phyloP scores from a whole-genome alignment of 2,888 invertebrate genomes.

The Amaurobius ferox region DNA sequence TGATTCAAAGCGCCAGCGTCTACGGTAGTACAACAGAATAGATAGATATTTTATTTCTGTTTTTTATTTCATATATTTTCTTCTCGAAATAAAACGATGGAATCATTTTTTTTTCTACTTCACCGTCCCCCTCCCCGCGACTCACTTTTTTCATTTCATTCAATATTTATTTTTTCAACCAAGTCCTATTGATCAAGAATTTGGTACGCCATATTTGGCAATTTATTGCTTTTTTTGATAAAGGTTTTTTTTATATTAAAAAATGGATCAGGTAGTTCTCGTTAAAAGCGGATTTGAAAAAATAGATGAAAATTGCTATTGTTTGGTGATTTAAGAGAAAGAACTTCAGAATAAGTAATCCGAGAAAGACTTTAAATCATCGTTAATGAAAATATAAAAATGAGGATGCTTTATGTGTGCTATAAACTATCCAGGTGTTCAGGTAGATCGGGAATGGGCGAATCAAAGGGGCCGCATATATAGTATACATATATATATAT shows the following conservation, averaged over 20 bases:
- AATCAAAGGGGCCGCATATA: no score
- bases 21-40: slow-evolving; percentile 57
- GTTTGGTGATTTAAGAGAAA: slow-evolving; percentile 6
- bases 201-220: slow-evolving; percentile 66
- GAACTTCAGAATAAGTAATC: no score
- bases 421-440: no score
- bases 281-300: neutral
- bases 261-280: neutral
- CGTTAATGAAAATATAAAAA: no score
- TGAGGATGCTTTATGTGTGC: no score
- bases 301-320: neutral
- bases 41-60: slow-evolving; percentile 71
- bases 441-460: no score
- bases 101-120: slow-evolving; percentile 53
- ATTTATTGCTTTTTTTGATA: slow-evolving; percentile 60
- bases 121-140: slow-evolving; percentile 6
- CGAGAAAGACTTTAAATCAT: no score
- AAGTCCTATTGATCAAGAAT: slow-evolving; percentile 63
- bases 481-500: no score
- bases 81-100: slow-evolving; percentile 71
- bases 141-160: slow-evolving; percentile 46
- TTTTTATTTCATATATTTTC: slow-evolving; percentile 71
- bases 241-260: neutral
- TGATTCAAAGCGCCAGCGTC: slow-evolving; percentile 67
- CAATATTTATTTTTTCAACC: slow-evolving; percentile 62